Evolutionary conservation across 2,797 vertebrate species (phyloP).

Genomic region (Pipistrellus pygmaeus): DNA sequence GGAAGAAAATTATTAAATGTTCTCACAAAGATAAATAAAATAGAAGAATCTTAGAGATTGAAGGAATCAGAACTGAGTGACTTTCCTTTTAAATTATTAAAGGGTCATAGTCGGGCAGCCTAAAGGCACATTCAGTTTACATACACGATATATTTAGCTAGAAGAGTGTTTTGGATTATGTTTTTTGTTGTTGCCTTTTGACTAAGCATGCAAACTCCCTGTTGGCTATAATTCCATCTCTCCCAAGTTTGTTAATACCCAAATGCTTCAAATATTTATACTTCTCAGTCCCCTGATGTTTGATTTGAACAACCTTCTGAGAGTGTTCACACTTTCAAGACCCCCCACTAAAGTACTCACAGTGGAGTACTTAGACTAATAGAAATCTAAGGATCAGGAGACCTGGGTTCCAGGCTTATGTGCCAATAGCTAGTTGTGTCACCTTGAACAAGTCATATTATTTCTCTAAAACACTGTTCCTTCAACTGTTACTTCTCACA

Average conservation of each 20-base stretch:
- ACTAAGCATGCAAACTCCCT: background rate
- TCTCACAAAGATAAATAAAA: slow-evolving; percentile 10
- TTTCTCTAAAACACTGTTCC: background rate
- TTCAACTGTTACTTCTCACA: too few species aligned
- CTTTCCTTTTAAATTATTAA: background rate
- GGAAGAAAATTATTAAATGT: background rate
- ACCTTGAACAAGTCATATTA: background rate
- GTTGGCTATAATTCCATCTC: background rate
- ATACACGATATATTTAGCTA: background rate
- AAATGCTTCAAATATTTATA: background rate
- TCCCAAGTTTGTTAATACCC: background rate
- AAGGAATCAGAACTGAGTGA: background rate
- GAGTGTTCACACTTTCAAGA: background rate
- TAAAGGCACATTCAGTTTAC: background rate
- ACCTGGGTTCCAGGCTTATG: background rate
- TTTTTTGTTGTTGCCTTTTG: background rate
- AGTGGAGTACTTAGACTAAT: background rate
- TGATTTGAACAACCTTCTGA: background rate
- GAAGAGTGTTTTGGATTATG: background rate
- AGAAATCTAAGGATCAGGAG: background rate
- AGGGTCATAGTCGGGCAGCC: background rate
- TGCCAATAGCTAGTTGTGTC: background rate
- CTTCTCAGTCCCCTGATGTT: background rate
- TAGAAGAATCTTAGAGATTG: background rate
- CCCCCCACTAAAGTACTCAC: background rate